Conservation (phyloP, 1,140 invertebrate species). For the Drepana arcuata region DNA sequence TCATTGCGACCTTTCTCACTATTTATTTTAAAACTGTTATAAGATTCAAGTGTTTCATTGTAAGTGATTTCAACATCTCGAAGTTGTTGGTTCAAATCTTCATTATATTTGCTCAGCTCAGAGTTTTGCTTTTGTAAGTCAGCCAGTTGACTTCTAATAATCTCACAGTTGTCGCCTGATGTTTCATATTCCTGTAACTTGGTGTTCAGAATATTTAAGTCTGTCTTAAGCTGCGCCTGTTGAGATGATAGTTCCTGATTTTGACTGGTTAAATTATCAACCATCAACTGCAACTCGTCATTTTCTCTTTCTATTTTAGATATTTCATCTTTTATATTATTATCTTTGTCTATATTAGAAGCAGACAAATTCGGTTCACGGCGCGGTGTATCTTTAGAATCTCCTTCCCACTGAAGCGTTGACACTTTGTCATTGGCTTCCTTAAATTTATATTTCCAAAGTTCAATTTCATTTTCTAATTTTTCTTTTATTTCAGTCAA, state of each 20-base stretch:
- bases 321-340: constrained; percentile 69
- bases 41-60: constrained; percentile 16
- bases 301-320: constrained; percentile 79
- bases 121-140: constrained; percentile 15
- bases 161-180: constrained; percentile 19
- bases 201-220: constrained; percentile 25
- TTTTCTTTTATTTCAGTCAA: constrained; percentile 85
- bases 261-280: constrained; percentile 64
- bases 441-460: constrained; percentile 79
- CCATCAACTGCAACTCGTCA: constrained; percentile 78
- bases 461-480: constrained; percentile 80
- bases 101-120: constrained; percentile 31
- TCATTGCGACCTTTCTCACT: constrained; percentile 14
- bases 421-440: constrained; percentile 76
- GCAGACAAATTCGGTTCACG: constrained; percentile 5
- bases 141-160: constrained; percentile 14
- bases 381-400: constrained; percentile 28
- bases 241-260: constrained; percentile 37
- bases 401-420: constrained; percentile 73
- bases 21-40: constrained; percentile 16
- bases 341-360: constrained; percentile 34
- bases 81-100: constrained; percentile 38
- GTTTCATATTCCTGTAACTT: constrained; percentile 13
- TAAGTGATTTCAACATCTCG: constrained; percentile 24
- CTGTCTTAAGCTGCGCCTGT: constrained; percentile 22